phyloP scores from a whole-genome alignment of 2,797 vertebrate genomes.

The Harpagifer antarcticus region DNA sequence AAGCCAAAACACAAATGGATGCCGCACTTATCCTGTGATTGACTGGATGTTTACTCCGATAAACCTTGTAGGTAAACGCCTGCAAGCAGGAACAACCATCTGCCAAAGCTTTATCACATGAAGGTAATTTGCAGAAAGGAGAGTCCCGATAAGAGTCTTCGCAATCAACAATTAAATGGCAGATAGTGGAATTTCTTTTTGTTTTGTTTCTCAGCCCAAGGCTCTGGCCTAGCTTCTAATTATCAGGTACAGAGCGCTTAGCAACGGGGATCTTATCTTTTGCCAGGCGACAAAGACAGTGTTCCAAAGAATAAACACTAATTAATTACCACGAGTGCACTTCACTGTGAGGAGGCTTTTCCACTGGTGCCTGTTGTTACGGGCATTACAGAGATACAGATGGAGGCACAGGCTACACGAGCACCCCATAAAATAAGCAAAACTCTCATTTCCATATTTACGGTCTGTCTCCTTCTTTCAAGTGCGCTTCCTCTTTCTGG shows the following conservation, averaged over 20 bases:
- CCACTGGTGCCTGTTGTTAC: constrained; percentile 31
- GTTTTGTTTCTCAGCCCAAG: constrained; percentile 47
- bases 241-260: constrained; percentile 59
- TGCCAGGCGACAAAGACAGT: constrained; percentile 58
- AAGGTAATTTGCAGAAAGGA: constrained; percentile 61
- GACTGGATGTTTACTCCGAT: constrained; percentile 35
- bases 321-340: constrained; percentile 71
- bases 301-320: constrained; percentile 68
- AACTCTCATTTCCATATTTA: constrained; percentile 46
- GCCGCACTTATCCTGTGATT: constrained; percentile 35
- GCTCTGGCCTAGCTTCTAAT: constrained; percentile 65
- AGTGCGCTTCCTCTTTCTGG: constrained; percentile 14
- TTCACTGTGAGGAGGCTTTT: constrained; percentile 40
- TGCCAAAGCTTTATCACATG: constrained; percentile 40
- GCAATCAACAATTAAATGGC: constrained; percentile 52
- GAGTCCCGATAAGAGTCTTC: constrained; percentile 53
- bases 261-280: constrained; percentile 70
- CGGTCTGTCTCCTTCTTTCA: constrained; percentile 32
- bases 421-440: constrained; percentile 26
- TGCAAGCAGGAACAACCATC: constrained; percentile 14
- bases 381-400: constrained; percentile 29
- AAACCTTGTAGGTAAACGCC: constrained; percentile 31
- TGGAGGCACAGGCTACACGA: not conserved
- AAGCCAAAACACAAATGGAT: constrained; percentile 25
- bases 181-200: constrained; percentile 44